Conservation (phyloP, 2,888 invertebrate species). For the Macrostomum cliftonense region DNA sequence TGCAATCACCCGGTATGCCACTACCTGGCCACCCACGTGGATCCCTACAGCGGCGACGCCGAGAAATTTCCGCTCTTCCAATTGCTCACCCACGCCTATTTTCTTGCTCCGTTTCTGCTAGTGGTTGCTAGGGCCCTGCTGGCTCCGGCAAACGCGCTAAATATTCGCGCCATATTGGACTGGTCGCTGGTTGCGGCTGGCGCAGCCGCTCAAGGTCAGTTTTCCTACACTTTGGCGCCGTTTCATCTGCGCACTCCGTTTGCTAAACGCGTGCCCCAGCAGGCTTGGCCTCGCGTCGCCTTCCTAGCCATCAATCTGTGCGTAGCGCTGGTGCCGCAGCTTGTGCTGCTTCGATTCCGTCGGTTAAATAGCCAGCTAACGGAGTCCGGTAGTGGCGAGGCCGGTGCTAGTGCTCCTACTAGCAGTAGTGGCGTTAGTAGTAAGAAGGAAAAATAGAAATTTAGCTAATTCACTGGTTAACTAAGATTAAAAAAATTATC, state of each 20-base stretch:
- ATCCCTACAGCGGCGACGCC: no score
- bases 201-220: conserved; percentile 24
- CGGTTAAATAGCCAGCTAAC: no score
- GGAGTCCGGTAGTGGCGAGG: no score
- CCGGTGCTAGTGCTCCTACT: no score
- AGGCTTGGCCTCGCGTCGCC: conserved; percentile 12
- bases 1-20: no score
- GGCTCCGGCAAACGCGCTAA: conserved; percentile 19
- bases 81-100: conserved; percentile 27
- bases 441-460: no score
- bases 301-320: conserved; percentile 21
- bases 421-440: no score
- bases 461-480: no score
- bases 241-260: conserved; percentile 19
- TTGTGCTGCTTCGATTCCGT: conserved; percentile 12
- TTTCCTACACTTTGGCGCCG: conserved; percentile 18
- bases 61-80: conserved; percentile 14
- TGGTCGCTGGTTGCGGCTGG: conserved; percentile 27
- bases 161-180: conserved; percentile 15
- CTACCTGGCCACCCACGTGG: no score
- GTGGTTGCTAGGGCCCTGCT: conserved; percentile 20
- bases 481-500: no score
- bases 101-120: conserved; percentile 25
- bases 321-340: conserved; percentile 21
- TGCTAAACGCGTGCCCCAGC: conserved; percentile 14